A percentile compares a stretch with the other conserved stretches of the same genome.
Evolutionary conservation across 2,113 vertebrate species (phyloP).

Genomic region (Hystrix brachyura): DNA sequence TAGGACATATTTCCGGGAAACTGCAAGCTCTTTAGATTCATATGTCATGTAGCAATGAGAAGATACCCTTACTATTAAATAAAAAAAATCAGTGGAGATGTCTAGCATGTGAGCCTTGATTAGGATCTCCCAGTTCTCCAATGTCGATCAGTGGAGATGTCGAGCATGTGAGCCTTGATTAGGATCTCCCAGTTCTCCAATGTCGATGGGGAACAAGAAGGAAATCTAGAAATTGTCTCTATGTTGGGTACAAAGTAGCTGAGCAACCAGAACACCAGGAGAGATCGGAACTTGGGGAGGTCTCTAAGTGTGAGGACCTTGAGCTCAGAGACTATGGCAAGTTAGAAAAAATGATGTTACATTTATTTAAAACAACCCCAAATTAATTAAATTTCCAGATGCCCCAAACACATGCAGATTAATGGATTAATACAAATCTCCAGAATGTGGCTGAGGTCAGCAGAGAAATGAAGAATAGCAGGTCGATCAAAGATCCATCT

Average conservation of each 20-base stretch:
- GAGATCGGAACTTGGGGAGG: not conserved
- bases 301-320: not conserved
- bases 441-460: not conserved
- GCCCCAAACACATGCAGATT: not conserved
- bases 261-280: not conserved
- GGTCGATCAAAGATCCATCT: not conserved
- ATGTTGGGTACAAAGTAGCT: not conserved
- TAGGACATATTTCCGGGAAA: not conserved
- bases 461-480: not conserved
- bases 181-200: not conserved
- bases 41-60: not conserved
- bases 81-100: not conserved
- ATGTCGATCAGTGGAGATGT: not conserved
- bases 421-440: not conserved
- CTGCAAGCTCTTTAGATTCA: not conserved
- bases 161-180: not conserved
- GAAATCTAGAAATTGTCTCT: not conserved
- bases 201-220: not conserved
- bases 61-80: not conserved
- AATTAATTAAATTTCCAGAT: constrained; percentile 29
- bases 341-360: not conserved
- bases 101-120: not conserved
- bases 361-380: not conserved
- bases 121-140: not conserved
- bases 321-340: not conserved